phyloP scores from a whole-genome alignment of 2,888 invertebrate genomes.

The Xestia xanthographa region DNA sequence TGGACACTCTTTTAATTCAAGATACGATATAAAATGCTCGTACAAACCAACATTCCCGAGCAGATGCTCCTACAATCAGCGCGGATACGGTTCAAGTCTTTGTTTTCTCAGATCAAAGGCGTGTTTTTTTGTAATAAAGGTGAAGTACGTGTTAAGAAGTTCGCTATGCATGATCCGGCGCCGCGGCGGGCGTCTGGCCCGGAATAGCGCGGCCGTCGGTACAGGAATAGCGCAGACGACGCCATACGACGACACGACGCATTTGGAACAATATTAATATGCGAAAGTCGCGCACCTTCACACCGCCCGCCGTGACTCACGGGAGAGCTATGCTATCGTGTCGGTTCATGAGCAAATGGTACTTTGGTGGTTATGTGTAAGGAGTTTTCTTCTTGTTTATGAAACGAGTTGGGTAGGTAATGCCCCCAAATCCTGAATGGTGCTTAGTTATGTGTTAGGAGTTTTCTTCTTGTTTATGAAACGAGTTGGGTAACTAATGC shows the following conservation, averaged over 20 bases:
- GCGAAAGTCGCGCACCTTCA: conserved; percentile 75
- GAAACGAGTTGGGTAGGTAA: neutral
- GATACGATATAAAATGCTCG: conserved; percentile 6
- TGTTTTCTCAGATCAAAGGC: conserved; percentile 76
- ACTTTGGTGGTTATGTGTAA: conserved; percentile 8
- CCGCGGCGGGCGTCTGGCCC: conserved; percentile 77
- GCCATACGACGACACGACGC: conserved; percentile 73
- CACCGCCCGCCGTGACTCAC: conserved; percentile 72
- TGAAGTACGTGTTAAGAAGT: conserved; percentile 78
- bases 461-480: neutral
- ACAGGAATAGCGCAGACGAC: conserved; percentile 83
- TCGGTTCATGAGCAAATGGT: conserved; percentile 33
- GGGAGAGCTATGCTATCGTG: conserved; percentile 53
- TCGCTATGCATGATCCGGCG: conserved; percentile 73
- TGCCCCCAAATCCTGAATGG: neutral
- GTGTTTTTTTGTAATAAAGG: conserved; percentile 76
- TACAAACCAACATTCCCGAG: conserved; percentile 32
- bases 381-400: neutral
- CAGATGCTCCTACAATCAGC: conserved; percentile 55
- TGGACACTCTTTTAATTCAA: no score
- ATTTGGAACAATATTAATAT: conserved; percentile 81
- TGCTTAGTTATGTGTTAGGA: conserved; percentile 3
- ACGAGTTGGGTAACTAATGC: neutral
- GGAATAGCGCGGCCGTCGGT: conserved; percentile 74
- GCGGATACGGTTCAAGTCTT: conserved; percentile 45